These are phyloP conservation scores for Drosophila biarmipes DNA, from an alignment of 1,140 invertebrate genomes.

Conservation along the genomic window DNA sequence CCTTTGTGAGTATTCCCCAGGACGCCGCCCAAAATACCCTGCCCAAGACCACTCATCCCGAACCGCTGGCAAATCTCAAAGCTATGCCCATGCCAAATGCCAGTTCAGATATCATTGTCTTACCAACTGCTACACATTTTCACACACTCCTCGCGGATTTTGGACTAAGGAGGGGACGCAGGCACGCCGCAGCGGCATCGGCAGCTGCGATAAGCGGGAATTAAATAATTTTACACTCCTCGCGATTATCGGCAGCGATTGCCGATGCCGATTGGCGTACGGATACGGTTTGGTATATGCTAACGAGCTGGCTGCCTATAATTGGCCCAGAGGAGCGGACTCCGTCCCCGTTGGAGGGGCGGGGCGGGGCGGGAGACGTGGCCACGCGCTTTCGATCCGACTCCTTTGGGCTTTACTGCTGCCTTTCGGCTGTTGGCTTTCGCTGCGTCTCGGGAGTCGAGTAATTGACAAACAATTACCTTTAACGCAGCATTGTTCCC, in stretches of 20 bases:
- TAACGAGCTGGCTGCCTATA: slow-evolving; percentile 78
- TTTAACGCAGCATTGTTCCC: slow-evolving; percentile 80
- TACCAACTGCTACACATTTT: slow-evolving; percentile 71
- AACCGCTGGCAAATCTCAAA: slow-evolving; percentile 37
- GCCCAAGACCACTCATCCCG: slow-evolving; percentile 11
- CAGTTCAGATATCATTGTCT: slow-evolving; percentile 73
- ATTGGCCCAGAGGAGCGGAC: slow-evolving; percentile 59
- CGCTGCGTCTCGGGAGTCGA: slow-evolving; percentile 70
- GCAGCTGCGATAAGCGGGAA: slow-evolving; percentile 77
- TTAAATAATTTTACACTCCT: slow-evolving; percentile 83
- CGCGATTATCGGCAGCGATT: slow-evolving; percentile 80
- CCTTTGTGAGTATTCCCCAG: no score
- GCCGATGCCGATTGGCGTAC: slow-evolving; percentile 68
- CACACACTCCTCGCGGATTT: slow-evolving; percentile 56
- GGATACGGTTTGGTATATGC: slow-evolving; percentile 79
- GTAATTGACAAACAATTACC: slow-evolving; percentile 83
- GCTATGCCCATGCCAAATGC: slow-evolving; percentile 47
- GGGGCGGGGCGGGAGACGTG: slow-evolving; percentile 3
- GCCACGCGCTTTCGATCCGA: slow-evolving; percentile 61
- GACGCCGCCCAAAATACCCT: slow-evolving; percentile 20
- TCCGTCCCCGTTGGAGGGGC: slow-evolving; percentile 8
- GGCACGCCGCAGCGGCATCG: slow-evolving; percentile 1
- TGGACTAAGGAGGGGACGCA: neutral
- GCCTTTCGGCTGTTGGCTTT: slow-evolving; percentile 2
- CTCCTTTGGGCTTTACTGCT: slow-evolving; percentile 7